A percentile compares a stretch with the other conserved stretches of the same genome.
These are phyloP conservation scores for Allygus modestus DNA, from an alignment of 2,888 invertebrate species.

Conservation along the genomic window DNA sequence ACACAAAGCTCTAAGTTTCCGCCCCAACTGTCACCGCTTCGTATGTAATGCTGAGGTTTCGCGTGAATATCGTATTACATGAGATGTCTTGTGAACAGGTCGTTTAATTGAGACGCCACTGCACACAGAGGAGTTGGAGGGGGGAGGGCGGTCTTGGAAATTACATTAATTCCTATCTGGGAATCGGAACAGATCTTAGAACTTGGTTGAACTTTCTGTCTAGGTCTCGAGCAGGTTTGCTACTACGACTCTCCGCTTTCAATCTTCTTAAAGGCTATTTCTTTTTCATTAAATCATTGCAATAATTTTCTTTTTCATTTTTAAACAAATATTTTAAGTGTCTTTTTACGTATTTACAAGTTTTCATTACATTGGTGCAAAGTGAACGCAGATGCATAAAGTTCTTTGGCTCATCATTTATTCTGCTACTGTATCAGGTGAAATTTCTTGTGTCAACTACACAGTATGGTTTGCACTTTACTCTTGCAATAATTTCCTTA, in stretches of 20 bases:
- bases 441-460: no score
- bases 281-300: no score
- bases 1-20: no score
- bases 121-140: not conserved
- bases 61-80: slow-evolving; percentile 4
- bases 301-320: no score
- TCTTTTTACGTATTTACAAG: no score
- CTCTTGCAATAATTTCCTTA: no score
- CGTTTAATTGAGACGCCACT: not conserved
- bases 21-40: not conserved
- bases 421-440: no score
- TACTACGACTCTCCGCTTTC: not conserved
- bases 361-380: no score
- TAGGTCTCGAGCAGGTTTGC: not conserved
- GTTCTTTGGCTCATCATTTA: no score
- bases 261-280: not conserved
- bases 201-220: slow-evolving; percentile 25
- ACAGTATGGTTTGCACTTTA: no score
- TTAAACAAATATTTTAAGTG: no score
- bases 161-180: slow-evolving; percentile 33
- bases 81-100: not conserved
- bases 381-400: no score
- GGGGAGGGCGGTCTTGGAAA: slow-evolving; percentile 23
- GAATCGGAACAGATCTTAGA: slow-evolving; percentile 49
- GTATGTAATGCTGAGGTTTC: not conserved